A percentile compares a stretch with the other conserved stretches of the same genome.
Evolutionary conservation across 2,797 vertebrate species (phyloP).

Genomic region (Leucoraja ocellata): DNA sequence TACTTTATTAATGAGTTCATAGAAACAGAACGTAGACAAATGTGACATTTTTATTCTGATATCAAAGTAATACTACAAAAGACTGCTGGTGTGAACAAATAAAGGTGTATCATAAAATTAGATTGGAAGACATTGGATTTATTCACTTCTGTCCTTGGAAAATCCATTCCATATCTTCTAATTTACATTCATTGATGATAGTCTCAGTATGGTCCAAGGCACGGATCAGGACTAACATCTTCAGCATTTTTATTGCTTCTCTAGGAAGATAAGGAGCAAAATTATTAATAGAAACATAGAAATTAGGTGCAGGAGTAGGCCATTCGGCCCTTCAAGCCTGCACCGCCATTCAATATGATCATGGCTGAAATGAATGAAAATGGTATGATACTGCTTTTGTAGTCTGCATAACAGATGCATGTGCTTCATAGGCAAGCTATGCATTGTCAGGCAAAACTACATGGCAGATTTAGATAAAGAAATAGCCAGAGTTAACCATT

Average conservation of each 20-base stretch:
- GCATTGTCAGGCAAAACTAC: neutral
- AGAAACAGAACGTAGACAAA: too few species aligned
- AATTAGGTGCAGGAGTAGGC: too few species aligned
- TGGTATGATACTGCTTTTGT: neutral
- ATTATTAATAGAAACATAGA: neutral
- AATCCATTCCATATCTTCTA: constrained; percentile 58
- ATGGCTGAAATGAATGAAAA: too few species aligned
- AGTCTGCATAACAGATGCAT: neutral
- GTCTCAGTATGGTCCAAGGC: constrained; percentile 63
- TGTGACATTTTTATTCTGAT: neutral
- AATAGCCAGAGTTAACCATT: too few species aligned
- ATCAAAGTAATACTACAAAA: too few species aligned
- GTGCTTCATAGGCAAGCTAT: neutral
- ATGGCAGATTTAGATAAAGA: neutral
- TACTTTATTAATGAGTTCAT: neutral
- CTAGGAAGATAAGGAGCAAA: constrained; percentile 44
- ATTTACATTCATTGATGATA: constrained; percentile 64
- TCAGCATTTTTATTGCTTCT: constrained; percentile 59
- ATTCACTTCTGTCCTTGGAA: constrained; percentile 4
- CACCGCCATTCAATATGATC: too few species aligned
- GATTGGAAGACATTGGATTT: too few species aligned
- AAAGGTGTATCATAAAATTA: neutral
- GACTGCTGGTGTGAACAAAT: too few species aligned
- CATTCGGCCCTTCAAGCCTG: too few species aligned
- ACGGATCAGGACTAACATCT: constrained; percentile 67